Evolutionary conservation across 2,113 vertebrate species (phyloP).

Genomic region (Zootoca vivipara): DNA sequence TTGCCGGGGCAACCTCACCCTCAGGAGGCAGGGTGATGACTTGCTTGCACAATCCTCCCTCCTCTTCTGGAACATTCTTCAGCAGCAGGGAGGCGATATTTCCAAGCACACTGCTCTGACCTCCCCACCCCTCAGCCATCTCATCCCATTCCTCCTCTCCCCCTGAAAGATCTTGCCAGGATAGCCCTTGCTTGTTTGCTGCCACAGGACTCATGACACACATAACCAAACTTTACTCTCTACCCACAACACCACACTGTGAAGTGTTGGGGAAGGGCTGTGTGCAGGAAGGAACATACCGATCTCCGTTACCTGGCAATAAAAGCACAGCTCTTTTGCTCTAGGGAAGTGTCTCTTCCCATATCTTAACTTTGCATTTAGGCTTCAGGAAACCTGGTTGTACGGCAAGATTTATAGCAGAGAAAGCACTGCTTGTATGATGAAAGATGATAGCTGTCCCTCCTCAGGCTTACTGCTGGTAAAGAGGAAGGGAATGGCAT

Average conservation of each 20-base stretch:
- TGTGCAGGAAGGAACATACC: neutral
- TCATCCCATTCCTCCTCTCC: too few species aligned
- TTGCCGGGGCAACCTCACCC: too few species aligned
- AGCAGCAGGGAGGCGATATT: too few species aligned
- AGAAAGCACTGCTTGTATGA: neutral
- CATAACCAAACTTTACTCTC: neutral
- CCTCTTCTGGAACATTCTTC: too few species aligned
- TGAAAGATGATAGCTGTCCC: constrained; percentile 10
- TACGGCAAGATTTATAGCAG: constrained; percentile 7
- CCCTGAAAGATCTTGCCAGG: too few species aligned
- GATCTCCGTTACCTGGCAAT: constrained; percentile 28
- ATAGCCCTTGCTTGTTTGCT: too few species aligned
- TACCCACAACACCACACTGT: neutral
- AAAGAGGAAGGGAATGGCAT: constrained; percentile 9
- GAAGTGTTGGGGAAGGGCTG: neutral
- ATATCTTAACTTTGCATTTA: neutral
- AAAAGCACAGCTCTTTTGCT: constrained; percentile 15
- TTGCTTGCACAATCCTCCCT: too few species aligned
- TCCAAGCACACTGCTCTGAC: too few species aligned
- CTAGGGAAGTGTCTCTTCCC: neutral
- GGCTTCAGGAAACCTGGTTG: neutral
- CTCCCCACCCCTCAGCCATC: too few species aligned
- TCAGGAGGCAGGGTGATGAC: too few species aligned
- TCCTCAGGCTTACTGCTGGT: constrained; percentile 1
- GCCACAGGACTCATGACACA: too few species aligned